Conservation (phyloP, 2,888 invertebrate genomes). For the Troides oblongomaculatus region DNA sequence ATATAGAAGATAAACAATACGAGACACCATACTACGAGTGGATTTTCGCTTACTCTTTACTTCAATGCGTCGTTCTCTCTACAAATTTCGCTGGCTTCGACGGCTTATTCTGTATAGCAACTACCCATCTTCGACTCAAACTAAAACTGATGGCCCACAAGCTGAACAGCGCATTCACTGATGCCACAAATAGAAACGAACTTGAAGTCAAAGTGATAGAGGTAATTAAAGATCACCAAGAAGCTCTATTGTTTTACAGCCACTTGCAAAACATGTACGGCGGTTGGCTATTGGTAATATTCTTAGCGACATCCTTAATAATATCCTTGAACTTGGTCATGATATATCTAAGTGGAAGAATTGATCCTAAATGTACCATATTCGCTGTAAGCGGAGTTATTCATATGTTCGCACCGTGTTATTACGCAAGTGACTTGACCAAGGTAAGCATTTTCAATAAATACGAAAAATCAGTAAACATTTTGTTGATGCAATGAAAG, state of each 20-base stretch:
- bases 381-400: conserved; percentile 50
- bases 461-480: too few relatives aligned
- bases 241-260: conserved; percentile 48
- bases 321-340: conserved; percentile 61
- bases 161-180: conserved; percentile 46
- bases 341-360: conserved; percentile 45
- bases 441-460: conserved; percentile 43
- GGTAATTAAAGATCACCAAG: conserved; percentile 55
- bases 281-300: conserved; percentile 57
- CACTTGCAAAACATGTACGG: conserved; percentile 55
- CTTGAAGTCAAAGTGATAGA: conserved; percentile 45
- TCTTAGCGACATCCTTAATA: conserved; percentile 50
- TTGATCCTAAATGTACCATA: conserved; percentile 53
- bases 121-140: conserved; percentile 57
- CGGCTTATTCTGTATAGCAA: conserved; percentile 62
- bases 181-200: conserved; percentile 41
- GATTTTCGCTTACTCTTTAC: conserved; percentile 53
- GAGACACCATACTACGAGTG: conserved; percentile 58
- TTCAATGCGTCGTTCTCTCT: conserved; percentile 47
- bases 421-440: conserved; percentile 52
- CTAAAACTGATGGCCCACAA: conserved; percentile 54
- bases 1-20: conserved; percentile 54
- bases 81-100: conserved; percentile 59
- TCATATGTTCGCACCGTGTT: conserved; percentile 60
- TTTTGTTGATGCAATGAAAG: background rate